These are phyloP conservation scores for Hyposoter didymator DNA, from an alignment of 2,888 invertebrate genomes.

Conservation along the genomic window DNA sequence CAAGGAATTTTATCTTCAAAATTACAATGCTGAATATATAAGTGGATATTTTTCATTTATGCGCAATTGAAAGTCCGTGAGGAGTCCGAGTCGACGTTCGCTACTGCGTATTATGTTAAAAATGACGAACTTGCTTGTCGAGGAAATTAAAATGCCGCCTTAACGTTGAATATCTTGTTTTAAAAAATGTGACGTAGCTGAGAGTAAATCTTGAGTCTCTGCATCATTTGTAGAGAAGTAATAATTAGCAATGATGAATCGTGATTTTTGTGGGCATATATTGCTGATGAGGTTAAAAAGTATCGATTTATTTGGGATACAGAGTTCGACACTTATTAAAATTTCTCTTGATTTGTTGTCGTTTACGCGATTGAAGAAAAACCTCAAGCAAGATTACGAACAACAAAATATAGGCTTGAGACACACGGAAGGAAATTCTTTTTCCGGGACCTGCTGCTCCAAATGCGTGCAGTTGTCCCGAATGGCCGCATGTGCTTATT, in stretches of 20 bases:
- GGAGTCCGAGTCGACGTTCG: neutral
- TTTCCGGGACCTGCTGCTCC: neutral
- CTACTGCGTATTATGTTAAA: neutral
- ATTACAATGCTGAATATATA: neutral
- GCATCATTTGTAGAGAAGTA: neutral
- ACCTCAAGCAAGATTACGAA: neutral
- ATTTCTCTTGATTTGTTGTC: no score
- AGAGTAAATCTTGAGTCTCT: neutral
- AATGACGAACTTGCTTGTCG: neutral
- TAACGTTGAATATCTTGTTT: neutral
- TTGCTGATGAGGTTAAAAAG: no score
- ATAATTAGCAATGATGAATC: neutral
- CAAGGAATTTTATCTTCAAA: no score
- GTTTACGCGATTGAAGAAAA: neutral
- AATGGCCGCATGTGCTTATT: neutral
- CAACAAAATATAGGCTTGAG: neutral
- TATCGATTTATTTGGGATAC: no score
- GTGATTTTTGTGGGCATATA: neutral
- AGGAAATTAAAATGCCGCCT: neutral
- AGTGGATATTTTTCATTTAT: neutral
- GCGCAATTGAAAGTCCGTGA: neutral
- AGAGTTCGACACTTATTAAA: no score
- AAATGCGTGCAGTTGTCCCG: neutral
- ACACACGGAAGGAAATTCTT: neutral
- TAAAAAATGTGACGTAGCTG: neutral